phyloP scores from a whole-genome alignment of 1,140 invertebrate genomes.

The Spodoptera frugiperda region DNA sequence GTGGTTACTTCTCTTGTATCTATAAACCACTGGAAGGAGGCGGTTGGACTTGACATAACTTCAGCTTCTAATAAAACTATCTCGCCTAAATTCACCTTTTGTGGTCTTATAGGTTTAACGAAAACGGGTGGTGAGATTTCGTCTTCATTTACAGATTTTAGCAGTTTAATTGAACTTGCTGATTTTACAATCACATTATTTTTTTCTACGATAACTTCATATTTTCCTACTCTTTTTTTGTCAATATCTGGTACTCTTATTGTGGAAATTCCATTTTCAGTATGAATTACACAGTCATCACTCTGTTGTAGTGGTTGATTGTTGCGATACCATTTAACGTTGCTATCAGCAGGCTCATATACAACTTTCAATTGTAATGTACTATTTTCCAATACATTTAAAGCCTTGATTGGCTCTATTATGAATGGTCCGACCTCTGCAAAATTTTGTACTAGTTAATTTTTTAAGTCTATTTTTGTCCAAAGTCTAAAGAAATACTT shows the following conservation, averaged over 20 bases:
- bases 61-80: constrained; percentile 92
- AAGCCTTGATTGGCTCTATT: constrained; percentile 73
- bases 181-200: constrained; percentile 91
- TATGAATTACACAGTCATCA: constrained; percentile 89
- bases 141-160: constrained; percentile 87
- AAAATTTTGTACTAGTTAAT: constrained; percentile 67
- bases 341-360: constrained; percentile 90
- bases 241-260: constrained; percentile 90
- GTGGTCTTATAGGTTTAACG: constrained; percentile 90
- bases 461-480: background rate
- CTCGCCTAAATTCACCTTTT: constrained; percentile 90
- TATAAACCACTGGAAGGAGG: constrained; percentile 95
- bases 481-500: too few species aligned
- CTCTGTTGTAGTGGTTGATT: constrained; percentile 91
- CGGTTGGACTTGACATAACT: constrained; percentile 92
- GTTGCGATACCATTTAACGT: constrained; percentile 96
- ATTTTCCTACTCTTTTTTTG: constrained; percentile 93
- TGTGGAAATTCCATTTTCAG: constrained; percentile 89
- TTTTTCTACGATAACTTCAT: constrained; percentile 93
- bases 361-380: constrained; percentile 85
- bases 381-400: constrained; percentile 69
- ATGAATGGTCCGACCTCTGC: constrained; percentile 79
- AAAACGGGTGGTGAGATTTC: constrained; percentile 91
- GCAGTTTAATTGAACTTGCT: constrained; percentile 90
- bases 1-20: constrained; percentile 88